Evolutionary conservation across 2,113 vertebrate species (phyloP), one percentile per base, ranked within the genome.

Genomic region (Cyprinodon brontotheroides): DNA sequence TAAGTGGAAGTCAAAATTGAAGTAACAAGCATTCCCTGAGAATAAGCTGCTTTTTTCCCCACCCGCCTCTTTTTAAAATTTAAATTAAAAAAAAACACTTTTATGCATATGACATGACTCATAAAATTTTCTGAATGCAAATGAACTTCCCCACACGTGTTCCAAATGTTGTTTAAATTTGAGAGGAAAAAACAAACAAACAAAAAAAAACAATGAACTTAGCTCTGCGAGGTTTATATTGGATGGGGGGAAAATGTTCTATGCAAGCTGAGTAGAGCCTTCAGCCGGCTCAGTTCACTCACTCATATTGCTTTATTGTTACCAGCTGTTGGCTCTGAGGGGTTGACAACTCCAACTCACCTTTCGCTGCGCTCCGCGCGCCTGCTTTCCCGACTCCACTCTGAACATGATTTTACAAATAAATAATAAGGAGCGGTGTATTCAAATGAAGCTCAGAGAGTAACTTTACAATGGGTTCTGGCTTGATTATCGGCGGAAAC

Each of bases 281-380:
- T 90, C 88, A 88, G 91, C 92, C 89, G 81, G 89, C 90, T 93
- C 89, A 92, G 89, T 91, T 93, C 89, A 92, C 87, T 86, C 89
- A 86, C 90, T 91, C 86, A 86, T 87, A 82, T 91, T 76, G 80
- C 89, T 88, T 94, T 94, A 94, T 94, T 94, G 91, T 93, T 92
- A 92, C 92, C 94, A 94, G 92, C 94, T 94, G 94, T 93, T 87
- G 78, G 80, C 79, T 89, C 86, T 89, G 73, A 78, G 82, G 81
- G 87, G 73, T 47, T 73, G 14, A 72, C 84, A 87, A 57, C 86
- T 89, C 88, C 84, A 87, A 57, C 86, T 89, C 88, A 93, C 89
- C 91, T 93, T 91, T 87, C 67, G 72, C 87, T 89, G 84, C 76
- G 20, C 15, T 89, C 84, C 76, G 20, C 13, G 72, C 79, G 81